Evolutionary conservation across 2,797 vertebrate genomes (phyloP).

Genomic region (Lophura swinhoii): DNA sequence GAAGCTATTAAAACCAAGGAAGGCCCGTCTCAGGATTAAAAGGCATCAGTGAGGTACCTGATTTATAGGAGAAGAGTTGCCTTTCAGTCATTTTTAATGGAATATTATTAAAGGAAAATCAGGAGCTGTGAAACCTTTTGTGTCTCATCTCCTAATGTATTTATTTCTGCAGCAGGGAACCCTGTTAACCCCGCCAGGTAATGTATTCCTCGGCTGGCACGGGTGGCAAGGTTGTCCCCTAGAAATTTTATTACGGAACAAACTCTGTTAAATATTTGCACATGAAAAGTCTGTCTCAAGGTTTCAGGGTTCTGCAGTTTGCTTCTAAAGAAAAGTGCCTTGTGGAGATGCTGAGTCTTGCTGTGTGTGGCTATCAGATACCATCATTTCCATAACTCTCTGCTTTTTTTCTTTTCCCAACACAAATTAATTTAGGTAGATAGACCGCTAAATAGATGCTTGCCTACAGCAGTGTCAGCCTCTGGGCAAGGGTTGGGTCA

Average conservation of each 20-base stretch:
- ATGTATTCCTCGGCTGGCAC: constrained; percentile 76
- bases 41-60: constrained; percentile 49
- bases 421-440: not conserved
- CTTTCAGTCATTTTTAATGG: constrained; percentile 79
- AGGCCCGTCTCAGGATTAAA: constrained; percentile 46
- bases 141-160: constrained; percentile 78
- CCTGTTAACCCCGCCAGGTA: constrained; percentile 78
- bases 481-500: constrained; percentile 47
- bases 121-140: constrained; percentile 77
- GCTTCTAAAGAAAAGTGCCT: constrained; percentile 29
- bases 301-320: constrained; percentile 61
- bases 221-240: constrained; percentile 75
- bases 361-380: not conserved
- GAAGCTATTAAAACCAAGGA: constrained; percentile 71
- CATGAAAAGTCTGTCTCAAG: constrained; percentile 73
- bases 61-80: constrained; percentile 68
- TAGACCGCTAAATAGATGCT: constrained; percentile 9
- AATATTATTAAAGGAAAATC: constrained; percentile 79
- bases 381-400: not conserved
- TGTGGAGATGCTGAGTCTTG: not conserved
- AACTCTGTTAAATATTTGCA: constrained; percentile 79
- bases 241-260: constrained; percentile 78
- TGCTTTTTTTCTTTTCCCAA: not conserved
- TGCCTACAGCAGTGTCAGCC: constrained; percentile 16
- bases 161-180: constrained; percentile 78